A percentile compares a stretch with the other conserved stretches of the same genome.
phyloP scores from a whole-genome alignment of 2,888 invertebrate species.

The Xestia ashworthii region DNA sequence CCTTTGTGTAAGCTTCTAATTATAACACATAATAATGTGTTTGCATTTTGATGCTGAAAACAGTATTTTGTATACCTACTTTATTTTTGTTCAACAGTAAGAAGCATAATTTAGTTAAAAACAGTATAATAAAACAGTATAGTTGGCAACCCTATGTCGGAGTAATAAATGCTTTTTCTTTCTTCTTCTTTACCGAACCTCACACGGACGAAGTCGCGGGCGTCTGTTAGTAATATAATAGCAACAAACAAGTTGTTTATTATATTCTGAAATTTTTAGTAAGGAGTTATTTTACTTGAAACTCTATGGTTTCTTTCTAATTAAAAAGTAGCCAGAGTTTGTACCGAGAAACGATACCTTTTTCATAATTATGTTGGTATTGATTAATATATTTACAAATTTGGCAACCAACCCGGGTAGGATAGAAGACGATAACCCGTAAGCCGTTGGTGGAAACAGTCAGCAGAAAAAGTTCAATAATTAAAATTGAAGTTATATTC shows the following conservation, averaged over 20 bases:
- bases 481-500: too few relatives aligned
- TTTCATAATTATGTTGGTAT: background rate
- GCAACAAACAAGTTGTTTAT: background rate
- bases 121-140: too few relatives aligned
- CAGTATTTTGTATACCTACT: too few relatives aligned
- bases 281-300: background rate
- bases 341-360: background rate
- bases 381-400: background rate
- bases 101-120: too few relatives aligned
- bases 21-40: too few relatives aligned
- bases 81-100: too few relatives aligned
- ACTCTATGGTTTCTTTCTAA: slow-evolving; percentile 10
- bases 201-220: background rate
- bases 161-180: too few relatives aligned
- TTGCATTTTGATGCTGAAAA: too few relatives aligned
- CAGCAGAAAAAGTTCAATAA: background rate
- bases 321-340: background rate
- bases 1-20: too few relatives aligned
- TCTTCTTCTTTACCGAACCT: background rate
- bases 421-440: background rate
- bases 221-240: background rate
- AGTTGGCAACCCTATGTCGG: too few relatives aligned
- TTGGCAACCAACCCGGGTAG: background rate
- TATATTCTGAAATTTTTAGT: background rate
- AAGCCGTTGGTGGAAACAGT: background rate